Conservation (phyloP, 2,888 invertebrate genomes). For the Cremastinae sp. region DNA sequence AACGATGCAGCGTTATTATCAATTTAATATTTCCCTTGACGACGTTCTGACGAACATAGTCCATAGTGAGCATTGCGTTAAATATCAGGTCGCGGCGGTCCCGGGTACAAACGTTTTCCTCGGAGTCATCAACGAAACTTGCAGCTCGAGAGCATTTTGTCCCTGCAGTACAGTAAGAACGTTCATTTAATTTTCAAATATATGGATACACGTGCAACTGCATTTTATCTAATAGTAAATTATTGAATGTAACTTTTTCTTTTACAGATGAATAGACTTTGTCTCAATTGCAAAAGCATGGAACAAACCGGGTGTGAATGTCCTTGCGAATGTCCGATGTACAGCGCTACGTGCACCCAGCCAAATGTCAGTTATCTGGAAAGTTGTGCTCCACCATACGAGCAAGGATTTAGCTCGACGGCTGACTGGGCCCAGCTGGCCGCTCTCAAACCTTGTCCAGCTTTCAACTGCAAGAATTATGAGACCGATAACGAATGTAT, state of each 20-base stretch:
- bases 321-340: slow-evolving; percentile 92
- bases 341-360: slow-evolving; percentile 81
- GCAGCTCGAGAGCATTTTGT: slow-evolving; percentile 92
- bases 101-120: slow-evolving; percentile 94
- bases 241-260: slow-evolving; percentile 12
- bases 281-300: slow-evolving; percentile 96
- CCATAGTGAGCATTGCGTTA: slow-evolving; percentile 93
- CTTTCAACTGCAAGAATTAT: slow-evolving; percentile 86
- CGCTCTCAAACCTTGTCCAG: slow-evolving; percentile 85
- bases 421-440: slow-evolving; percentile 77
- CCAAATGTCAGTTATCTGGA: slow-evolving; percentile 67
- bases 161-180: slow-evolving; percentile 91
- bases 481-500: slow-evolving; percentile 85
- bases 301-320: slow-evolving; percentile 97
- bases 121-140: slow-evolving; percentile 93
- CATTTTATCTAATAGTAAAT: background rate
- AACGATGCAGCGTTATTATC: slow-evolving; percentile 90
- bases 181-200: slow-evolving; percentile 7
- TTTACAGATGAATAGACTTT: slow-evolving; percentile 87
- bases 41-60: slow-evolving; percentile 91
- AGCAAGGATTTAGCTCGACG: slow-evolving; percentile 72
- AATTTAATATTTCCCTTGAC: slow-evolving; percentile 90
- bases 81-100: slow-evolving; percentile 90
- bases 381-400: slow-evolving; percentile 72
- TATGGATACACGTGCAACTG: background rate